These are phyloP conservation scores for Tyria jacobaeae DNA, from an alignment of 2,888 invertebrate species.

Conservation along the genomic window DNA sequence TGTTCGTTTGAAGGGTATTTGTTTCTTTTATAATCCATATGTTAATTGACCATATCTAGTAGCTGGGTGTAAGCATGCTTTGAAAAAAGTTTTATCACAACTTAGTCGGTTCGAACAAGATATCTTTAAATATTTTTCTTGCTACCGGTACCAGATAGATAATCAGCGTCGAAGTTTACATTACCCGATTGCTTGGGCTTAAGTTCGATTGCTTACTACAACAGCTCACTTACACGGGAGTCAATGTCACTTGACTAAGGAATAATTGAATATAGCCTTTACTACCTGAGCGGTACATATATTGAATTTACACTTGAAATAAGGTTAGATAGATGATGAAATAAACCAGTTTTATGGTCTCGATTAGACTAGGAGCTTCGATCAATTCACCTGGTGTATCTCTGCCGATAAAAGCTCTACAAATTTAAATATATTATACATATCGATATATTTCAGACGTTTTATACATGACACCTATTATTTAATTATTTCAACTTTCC, in stretches of 20 bases:
- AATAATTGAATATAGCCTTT: slow-evolving; percentile 70
- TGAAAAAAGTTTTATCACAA: no score
- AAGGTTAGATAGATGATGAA: no score
- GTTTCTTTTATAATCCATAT: no score
- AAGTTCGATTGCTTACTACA: slow-evolving; percentile 56
- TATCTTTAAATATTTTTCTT: not conserved
- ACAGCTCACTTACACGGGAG: slow-evolving; percentile 40
- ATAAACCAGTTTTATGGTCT: slow-evolving; percentile 61
- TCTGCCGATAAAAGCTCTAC: not conserved
- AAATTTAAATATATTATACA: not conserved
- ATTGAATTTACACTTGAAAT: slow-evolving; percentile 64
- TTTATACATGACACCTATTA: not conserved
- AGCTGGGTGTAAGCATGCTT: no score
- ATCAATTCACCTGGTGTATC: slow-evolving; percentile 36
- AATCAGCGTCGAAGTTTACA: slow-evolving; percentile 60
- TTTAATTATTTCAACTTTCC: no score
- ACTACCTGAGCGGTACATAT: slow-evolving; percentile 59
- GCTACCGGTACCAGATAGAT: slow-evolving; percentile 35
- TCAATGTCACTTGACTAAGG: slow-evolving; percentile 54
- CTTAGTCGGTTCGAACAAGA: no score
- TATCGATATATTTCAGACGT: not conserved
- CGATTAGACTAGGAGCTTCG: slow-evolving; percentile 48
- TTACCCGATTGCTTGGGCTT: slow-evolving; percentile 71
- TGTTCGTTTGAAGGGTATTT: no score
- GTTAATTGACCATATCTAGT: no score